Evolutionary conservation across 2,797 vertebrate genomes (phyloP).

Genomic region (Gymnocypris eckloni): DNA sequence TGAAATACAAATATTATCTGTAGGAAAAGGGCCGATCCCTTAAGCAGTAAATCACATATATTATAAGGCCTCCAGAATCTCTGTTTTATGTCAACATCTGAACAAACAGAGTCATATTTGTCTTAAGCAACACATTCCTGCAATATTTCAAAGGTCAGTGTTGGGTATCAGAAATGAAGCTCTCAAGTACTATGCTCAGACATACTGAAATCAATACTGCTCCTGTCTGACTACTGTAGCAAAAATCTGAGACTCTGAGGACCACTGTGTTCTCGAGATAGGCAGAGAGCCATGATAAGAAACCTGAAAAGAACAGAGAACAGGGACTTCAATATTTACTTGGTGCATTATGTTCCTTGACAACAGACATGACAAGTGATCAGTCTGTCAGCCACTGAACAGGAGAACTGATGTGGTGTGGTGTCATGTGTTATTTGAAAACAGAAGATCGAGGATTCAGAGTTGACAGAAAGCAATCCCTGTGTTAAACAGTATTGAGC

Average conservation of each 20-base stretch:
- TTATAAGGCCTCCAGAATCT: not conserved
- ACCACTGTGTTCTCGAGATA: constrained; percentile 17
- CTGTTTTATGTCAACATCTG: constrained; percentile 23
- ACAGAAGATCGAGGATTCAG: no score
- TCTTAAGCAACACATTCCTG: constrained; percentile 45
- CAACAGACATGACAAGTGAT: not conserved
- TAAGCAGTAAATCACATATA: not conserved
- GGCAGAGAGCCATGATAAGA: not conserved
- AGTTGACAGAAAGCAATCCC: not conserved
- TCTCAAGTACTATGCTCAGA: constrained; percentile 8
- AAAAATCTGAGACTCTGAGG: constrained; percentile 16
- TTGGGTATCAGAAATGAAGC: constrained; percentile 23
- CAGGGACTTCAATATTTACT: constrained; percentile 7
- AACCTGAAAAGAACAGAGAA: constrained; percentile 2
- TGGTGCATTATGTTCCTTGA: not conserved
- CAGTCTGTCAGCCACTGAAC: not conserved
- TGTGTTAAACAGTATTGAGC: not conserved
- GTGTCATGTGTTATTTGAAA: not conserved
- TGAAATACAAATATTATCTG: constrained; percentile 16
- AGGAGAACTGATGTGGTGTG: not conserved
- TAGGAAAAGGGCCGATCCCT: not conserved
- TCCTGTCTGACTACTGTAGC: constrained; percentile 2
- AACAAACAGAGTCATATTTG: constrained; percentile 47
- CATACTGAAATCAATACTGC: constrained; percentile 16
- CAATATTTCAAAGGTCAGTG: constrained; percentile 43